Percentiles rank a stretch among this genome's conserved stretches.
Conservation (phyloP, 2,888 invertebrate genomes). For the Eueremaeus valkanovi region DNA sequence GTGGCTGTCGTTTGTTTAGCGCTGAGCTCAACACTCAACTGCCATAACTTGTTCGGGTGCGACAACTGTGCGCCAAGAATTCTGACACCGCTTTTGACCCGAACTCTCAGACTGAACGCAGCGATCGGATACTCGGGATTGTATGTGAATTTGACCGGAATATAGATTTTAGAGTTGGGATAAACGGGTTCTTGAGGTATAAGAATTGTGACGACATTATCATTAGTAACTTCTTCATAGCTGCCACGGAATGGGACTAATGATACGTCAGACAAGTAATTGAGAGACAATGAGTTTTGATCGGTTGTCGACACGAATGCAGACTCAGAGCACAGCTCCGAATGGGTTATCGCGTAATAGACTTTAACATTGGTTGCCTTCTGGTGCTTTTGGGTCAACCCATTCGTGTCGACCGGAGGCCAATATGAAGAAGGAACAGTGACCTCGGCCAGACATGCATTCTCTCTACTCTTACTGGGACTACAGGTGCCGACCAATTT, state of each 20-base stretch:
- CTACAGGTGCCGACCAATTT: constrained; percentile 83
- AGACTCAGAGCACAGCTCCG: constrained; percentile 45
- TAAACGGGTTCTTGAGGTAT: constrained; percentile 83
- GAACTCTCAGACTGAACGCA: constrained; percentile 61
- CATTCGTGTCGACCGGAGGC: constrained; percentile 54
- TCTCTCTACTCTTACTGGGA: constrained; percentile 78
- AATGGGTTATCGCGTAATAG: constrained; percentile 59
- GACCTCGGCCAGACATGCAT: constrained; percentile 82
- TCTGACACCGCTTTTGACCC: constrained; percentile 80
- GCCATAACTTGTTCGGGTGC: constrained; percentile 68
- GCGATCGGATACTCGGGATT: constrained; percentile 50
- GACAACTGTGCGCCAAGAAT: constrained; percentile 75
- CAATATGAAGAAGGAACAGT: constrained; percentile 89
- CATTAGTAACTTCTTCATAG: constrained; percentile 77
- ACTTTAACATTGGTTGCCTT: constrained; percentile 63
- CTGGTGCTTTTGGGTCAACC: constrained; percentile 46
- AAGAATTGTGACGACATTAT: constrained; percentile 75
- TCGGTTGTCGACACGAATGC: constrained; percentile 62
- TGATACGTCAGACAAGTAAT: constrained; percentile 59
- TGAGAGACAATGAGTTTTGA: constrained; percentile 61
- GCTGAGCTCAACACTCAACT: constrained; percentile 77
- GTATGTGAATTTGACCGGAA: constrained; percentile 73
- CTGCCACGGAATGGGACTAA: constrained; percentile 71
- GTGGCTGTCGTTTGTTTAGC: constrained; percentile 81
- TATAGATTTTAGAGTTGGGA: constrained; percentile 80